Base-by-base conservation (phyloP, 1,140 invertebrate species). In the Samia ricini region DNA sequence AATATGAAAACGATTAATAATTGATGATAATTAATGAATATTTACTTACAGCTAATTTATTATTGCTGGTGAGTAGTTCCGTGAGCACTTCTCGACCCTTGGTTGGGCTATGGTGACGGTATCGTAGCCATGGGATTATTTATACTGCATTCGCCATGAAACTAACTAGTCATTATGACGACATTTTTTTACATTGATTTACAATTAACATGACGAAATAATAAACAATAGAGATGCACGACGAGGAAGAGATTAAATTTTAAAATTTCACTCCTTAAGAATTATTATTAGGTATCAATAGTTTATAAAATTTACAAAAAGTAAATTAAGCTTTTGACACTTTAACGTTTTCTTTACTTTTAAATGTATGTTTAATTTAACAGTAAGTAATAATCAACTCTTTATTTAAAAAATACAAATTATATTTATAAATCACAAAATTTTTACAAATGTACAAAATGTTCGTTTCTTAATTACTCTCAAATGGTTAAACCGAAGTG, bases 91-190 rank as follows among this genome's bases (percentile, higher is more conserved):
- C 52, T 58, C 64, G 72, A 71, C 66, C 72, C 72, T 69, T 65
- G 59, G 66, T 2, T 65, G 36, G 69, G 64, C 65, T 81, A 63
- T 81, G 81, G 69, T 67, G 64, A 62, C 61, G 61, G 61, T 56
- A 63, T 49, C 69, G 26, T 56, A 60, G 60, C 58, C 61, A 73
- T 66, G 69, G 75, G 68, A 71, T 24, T 74, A 78, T 84, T 82
- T 84, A 84, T 84, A 84, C 74, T 74, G 64, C 66, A 69, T 67
- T 61, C 64, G 67, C 69, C 33, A 59, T 64, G 66, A 63, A 57
- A 70, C 64, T 68, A 68, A 71, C 68, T 64, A 66, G 57, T 50
- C 61, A 64, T 79, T 80, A 72, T 82, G 72, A 73, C 70, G 68
- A 64, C 66, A 68, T 61, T 50, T 23, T 26, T 42, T 20, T 68